A percentile compares a stretch with the other conserved stretches of the same genome.
These are phyloP conservation scores for Poecilia velifera DNA, from an alignment of 2,797 vertebrate genomes.

Conservation along the genomic window DNA sequence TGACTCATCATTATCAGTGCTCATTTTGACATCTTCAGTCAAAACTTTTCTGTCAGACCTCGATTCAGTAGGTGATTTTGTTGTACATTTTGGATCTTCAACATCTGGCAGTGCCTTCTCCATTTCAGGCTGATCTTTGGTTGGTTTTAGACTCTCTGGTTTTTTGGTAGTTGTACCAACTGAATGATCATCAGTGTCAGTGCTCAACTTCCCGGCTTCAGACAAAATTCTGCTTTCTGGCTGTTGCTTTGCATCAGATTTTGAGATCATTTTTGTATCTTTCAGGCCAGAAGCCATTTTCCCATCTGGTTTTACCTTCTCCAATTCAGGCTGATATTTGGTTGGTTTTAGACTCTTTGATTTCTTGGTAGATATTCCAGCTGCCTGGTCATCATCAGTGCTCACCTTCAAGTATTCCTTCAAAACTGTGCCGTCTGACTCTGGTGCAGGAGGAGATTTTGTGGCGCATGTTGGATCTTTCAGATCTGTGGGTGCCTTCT, in stretches of 20 bases:
- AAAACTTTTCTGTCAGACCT: slow-evolving; percentile 1
- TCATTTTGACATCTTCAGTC: not conserved
- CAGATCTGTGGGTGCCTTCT: slow-evolving; percentile 17
- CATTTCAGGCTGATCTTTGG: slow-evolving; percentile 16
- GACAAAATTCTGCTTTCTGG: not conserved
- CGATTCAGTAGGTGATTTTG: slow-evolving; percentile 17
- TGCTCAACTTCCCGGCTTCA: not conserved
- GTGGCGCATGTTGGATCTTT: not conserved
- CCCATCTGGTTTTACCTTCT: slow-evolving; percentile 9
- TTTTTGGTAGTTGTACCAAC: slow-evolving; percentile 37
- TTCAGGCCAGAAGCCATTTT: slow-evolving; percentile 26
- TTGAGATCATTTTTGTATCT: not conserved
- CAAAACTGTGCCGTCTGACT: not conserved
- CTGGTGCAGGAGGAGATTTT: slow-evolving; percentile 17
- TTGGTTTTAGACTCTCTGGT: slow-evolving; percentile 38
- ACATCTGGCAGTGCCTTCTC: slow-evolving; percentile 19
- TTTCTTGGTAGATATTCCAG: slow-evolving; percentile 38
- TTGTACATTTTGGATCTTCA: not conserved
- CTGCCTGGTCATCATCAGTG: not conserved
- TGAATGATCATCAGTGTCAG: not conserved
- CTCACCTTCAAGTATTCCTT: slow-evolving; percentile 3
- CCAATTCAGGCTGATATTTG: slow-evolving; percentile 11
- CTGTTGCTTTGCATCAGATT: slow-evolving; percentile 16
- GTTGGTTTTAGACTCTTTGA: slow-evolving; percentile 37
- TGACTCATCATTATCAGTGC: no score